Base-by-base conservation (phyloP, 35 echinoderm and acorn worm genomes). In the Ophiothrix spiculata region DNA sequence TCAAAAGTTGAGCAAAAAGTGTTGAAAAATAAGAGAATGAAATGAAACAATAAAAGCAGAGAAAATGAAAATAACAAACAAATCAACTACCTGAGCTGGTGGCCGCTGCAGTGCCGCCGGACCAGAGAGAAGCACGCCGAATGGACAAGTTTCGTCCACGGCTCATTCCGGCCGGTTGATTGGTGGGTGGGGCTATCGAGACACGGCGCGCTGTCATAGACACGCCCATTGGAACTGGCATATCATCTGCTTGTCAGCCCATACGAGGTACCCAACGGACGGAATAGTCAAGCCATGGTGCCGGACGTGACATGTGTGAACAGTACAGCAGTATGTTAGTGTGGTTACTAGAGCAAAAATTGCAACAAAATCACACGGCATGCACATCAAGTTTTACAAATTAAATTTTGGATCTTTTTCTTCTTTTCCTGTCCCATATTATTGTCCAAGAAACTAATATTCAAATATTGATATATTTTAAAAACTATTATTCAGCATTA, bases 91-190 rank as follows among this genome's bases (percentile, higher is more conserved):
- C 90, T 84, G 81, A 84, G 91, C 89, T 92, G 85, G 80, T 97
- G 79, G 87, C 94, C 28, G 96, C 88, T 73, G 86, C 74, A 39
- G 96, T 91, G 80, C 91, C 92, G 35, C 92, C 92, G 1, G 96
- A 99, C 96, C 96, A 99, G 34, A 99, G 96, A 76, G 96, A 99
- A 82, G 96, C 92, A 78, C 96, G 96, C 56, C 96, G 92, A 77
- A 93, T 90, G 42, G 96, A 99, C 92, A 94, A 80, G 83, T 94
- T 99, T 85, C 92, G 88, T 64, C 83, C 83, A 82, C 96, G 96
- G 64, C 85, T 90, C 92, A 92, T 79, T 80, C 86, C 76, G 79
- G 86, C 84, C 23, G 94, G 91, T 73, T 86, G 85, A 46, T 84
- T 80, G 64, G 88, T 75, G 38, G 95, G 96, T 63, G 92, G 96